These are phyloP conservation scores for Philypnodon macrostomus DNA, from an alignment of 2,797 vertebrate genomes.

Conservation along the genomic window DNA sequence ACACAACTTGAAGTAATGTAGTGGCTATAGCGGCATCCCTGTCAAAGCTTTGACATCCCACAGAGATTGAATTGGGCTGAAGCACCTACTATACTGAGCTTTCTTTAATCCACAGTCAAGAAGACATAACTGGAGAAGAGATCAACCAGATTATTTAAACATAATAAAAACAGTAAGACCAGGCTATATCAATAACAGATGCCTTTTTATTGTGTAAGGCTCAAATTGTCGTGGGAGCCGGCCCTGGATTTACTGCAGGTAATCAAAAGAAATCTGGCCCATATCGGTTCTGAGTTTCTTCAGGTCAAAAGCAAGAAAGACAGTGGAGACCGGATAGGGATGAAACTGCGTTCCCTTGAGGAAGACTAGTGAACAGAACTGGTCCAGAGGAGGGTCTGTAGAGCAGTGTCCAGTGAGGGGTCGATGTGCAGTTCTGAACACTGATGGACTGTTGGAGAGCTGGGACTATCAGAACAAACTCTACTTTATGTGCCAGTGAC, in stretches of 20 bases:
- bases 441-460: slow-evolving; percentile 17
- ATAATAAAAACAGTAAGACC: too few relatives aligned
- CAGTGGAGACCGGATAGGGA: slow-evolving; percentile 33
- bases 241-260: slow-evolving; percentile 31
- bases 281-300: slow-evolving; percentile 12
- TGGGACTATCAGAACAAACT: slow-evolving; percentile 29
- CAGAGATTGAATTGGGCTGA: too few relatives aligned
- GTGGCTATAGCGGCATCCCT: too few relatives aligned
- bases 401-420: slow-evolving; percentile 22
- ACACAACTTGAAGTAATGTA: too few relatives aligned
- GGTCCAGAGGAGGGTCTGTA: slow-evolving; percentile 28
- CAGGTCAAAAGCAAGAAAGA: not conserved
- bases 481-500: slow-evolving; percentile 32
- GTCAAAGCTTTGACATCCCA: too few relatives aligned
- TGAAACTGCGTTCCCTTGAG: slow-evolving; percentile 44
- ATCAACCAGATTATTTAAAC: too few relatives aligned
- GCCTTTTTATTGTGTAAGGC: slow-evolving; percentile 5
- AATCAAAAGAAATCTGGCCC: not conserved
- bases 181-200: too few relatives aligned
- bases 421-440: slow-evolving; percentile 31
- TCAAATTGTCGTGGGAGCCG: slow-evolving; percentile 9
- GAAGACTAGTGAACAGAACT: slow-evolving; percentile 39
- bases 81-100: too few relatives aligned
- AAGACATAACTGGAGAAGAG: too few relatives aligned
- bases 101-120: too few relatives aligned